phyloP scores from a whole-genome alignment of 2,888 invertebrate genomes.

The Eubasilissa splendida region DNA sequence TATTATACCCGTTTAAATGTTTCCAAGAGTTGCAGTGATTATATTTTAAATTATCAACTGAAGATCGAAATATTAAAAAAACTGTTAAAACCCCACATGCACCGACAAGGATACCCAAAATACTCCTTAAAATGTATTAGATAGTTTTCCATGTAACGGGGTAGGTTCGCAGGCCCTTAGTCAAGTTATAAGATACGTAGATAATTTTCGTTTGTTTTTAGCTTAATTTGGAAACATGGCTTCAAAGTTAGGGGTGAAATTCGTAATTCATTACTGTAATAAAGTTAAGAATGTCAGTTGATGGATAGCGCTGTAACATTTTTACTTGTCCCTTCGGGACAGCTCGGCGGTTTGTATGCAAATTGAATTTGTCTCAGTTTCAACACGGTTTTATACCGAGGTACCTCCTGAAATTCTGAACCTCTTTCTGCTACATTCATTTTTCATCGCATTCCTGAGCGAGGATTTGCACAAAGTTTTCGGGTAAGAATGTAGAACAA shows the following conservation, averaged over 20 bases:
- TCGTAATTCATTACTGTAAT: constrained; percentile 15
- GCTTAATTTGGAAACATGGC: no score
- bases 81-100: no score
- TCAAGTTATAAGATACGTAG: no score
- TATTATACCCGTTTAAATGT: no score
- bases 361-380: constrained; percentile 7
- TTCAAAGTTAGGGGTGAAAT: background rate
- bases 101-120: no score
- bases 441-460: constrained; percentile 38
- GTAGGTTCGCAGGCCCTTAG: no score
- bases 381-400: background rate
- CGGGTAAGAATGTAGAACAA: constrained; percentile 30
- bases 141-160: no score
- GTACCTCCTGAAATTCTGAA: background rate
- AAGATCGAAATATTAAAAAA: no score
- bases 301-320: constrained; percentile 15
- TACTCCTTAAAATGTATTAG: no score
- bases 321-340: background rate
- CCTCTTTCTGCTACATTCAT: constrained; percentile 16
- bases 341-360: background rate
- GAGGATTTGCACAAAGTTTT: constrained; percentile 31
- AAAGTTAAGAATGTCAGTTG: constrained; percentile 5
- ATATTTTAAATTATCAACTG: no score
- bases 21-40: no score
- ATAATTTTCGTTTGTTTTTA: no score